These are phyloP conservation scores for Cossypha dichroa DNA, from an alignment of 2,797 vertebrate genomes.

Conservation along the genomic window DNA sequence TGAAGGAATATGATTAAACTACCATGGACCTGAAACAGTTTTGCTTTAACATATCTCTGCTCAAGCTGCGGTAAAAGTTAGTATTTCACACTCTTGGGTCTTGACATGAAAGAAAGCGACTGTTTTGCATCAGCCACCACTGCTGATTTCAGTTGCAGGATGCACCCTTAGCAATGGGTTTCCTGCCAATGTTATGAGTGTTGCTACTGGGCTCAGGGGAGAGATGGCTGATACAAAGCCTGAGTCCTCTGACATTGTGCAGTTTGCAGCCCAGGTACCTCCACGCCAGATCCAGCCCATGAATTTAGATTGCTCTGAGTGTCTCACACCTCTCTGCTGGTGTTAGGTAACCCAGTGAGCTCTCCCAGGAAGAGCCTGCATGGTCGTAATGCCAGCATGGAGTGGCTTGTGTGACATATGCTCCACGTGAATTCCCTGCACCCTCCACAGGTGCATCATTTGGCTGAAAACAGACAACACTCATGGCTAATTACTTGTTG, in stretches of 20 bases:
- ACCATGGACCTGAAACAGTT: neutral
- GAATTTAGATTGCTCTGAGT: neutral
- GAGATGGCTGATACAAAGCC: neutral
- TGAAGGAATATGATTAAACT: neutral
- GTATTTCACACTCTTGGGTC: neutral
- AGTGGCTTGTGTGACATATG: neutral
- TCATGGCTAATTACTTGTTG: neutral
- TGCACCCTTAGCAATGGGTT: neutral
- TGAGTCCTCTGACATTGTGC: neutral
- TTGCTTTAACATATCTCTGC: neutral
- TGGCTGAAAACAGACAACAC: neutral
- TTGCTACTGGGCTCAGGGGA: neutral
- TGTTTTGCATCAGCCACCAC: neutral
- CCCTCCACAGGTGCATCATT: neutral
- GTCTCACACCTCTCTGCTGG: neutral
- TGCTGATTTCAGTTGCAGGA: neutral
- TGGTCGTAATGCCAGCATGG: rapidly evolving
- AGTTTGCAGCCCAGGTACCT: neutral
- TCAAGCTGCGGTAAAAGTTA: neutral
- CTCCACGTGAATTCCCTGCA: neutral
- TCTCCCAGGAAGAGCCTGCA: neutral
- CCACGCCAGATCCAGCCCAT: neutral
- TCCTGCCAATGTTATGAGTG: neutral
- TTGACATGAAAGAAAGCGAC: neutral
- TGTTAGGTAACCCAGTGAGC: neutral